These are phyloP conservation scores for Coranthus polyacanthus DNA, from an alignment of 2,797 vertebrate species.

Conservation along the genomic window DNA sequence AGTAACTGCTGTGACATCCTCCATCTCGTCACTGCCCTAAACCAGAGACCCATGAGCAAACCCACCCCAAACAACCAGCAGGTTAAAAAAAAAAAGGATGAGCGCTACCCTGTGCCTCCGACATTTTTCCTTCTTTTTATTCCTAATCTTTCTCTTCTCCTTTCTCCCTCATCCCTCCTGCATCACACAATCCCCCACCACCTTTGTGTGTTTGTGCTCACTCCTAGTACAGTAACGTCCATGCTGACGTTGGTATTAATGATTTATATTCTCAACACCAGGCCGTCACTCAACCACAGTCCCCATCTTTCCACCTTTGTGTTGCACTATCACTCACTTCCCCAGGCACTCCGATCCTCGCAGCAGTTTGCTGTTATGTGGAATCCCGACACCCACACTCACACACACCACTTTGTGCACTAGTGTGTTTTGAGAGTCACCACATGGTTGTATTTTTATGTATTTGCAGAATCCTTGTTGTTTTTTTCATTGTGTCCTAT, in stretches of 20 bases:
- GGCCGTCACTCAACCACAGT: constrained; percentile 54
- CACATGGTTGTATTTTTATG: constrained; percentile 41
- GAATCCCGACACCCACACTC: constrained; percentile 35
- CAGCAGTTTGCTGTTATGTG: constrained; percentile 43
- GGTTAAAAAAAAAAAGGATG: constrained; percentile 43
- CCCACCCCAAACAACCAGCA: constrained; percentile 44
- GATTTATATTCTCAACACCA: constrained; percentile 34
- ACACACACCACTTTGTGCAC: constrained; percentile 60
- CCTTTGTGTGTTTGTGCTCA: constrained; percentile 62
- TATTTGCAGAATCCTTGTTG: constrained; percentile 62
- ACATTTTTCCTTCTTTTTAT: constrained; percentile 15
- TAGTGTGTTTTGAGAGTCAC: constrained; percentile 64
- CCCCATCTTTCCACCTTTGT: constrained; percentile 50
- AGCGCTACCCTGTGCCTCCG: constrained; percentile 11
- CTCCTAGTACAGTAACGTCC: constrained; percentile 38
- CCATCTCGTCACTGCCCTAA: constrained; percentile 35
- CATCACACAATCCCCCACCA: constrained; percentile 48
- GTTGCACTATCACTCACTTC: constrained; percentile 65
- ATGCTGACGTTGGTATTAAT: constrained; percentile 28
- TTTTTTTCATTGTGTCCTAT: constrained; percentile 59
- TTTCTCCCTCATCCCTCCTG: constrained; percentile 40
- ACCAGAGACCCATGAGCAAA: constrained; percentile 53
- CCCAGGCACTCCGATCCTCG: constrained; percentile 32
- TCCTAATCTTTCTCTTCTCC: constrained; percentile 10
- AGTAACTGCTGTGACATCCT: constrained; percentile 49